Evolutionary conservation across 2,888 invertebrate species (phyloP).

Genomic region (Phrixothrix hirtus): DNA sequence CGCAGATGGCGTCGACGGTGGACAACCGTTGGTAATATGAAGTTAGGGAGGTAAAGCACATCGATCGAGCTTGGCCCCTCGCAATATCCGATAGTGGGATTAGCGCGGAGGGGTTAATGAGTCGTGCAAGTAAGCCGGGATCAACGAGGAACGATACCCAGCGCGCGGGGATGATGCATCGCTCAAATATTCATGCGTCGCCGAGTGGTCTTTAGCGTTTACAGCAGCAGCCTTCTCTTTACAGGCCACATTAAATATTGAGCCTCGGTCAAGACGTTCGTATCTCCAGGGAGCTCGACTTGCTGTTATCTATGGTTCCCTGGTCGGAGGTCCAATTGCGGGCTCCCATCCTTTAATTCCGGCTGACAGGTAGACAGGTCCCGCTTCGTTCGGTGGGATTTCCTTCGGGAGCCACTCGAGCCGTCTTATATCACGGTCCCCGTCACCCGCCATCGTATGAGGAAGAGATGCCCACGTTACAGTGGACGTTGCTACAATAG

Average conservation of each 20-base stretch:
- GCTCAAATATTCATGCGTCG: conserved; percentile 54
- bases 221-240: conserved; percentile 43
- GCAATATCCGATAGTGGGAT: conserved; percentile 57
- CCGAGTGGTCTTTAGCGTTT: conserved; percentile 47
- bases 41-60: conserved; percentile 27
- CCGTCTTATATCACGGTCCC: conserved; percentile 50
- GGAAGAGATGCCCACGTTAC: not conserved
- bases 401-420: conserved; percentile 51
- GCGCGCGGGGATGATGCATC: conserved; percentile 49
- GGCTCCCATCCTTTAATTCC: conserved; percentile 62
- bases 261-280: conserved; percentile 48
- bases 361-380: conserved; percentile 60
- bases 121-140: conserved; percentile 60
- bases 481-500: not conserved
- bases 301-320: conserved; percentile 53
- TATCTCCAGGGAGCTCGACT: conserved; percentile 48
- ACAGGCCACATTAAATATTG: conserved; percentile 53
- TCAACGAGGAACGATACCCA: conserved; percentile 55
- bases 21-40: conserved; percentile 28
- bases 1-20: conserved; percentile 36
- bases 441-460: conserved; percentile 36
- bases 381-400: conserved; percentile 48
- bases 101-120: conserved; percentile 59
- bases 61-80: conserved; percentile 37
- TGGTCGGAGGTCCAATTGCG: conserved; percentile 49